Conservation (phyloP, 2,797 vertebrate genomes). For the Alectoris magna region DNA sequence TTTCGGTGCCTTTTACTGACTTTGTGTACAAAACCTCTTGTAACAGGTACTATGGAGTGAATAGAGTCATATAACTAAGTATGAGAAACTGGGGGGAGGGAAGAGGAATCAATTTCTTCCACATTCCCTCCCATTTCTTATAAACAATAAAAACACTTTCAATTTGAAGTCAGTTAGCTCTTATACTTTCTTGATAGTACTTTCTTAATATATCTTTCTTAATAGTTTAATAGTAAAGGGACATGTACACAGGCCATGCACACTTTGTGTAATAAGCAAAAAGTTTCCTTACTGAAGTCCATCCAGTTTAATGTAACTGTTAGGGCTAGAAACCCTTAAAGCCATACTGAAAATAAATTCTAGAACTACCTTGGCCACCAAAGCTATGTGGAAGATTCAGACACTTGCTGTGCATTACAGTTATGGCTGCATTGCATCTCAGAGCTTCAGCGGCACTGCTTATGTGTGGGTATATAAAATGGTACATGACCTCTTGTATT, state of each 20-base stretch:
- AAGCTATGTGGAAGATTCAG: not conserved
- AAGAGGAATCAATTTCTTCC: not conserved
- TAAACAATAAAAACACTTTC: not conserved
- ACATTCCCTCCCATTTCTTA: not conserved
- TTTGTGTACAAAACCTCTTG: not conserved
- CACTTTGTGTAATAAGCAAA: not conserved
- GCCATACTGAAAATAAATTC: not conserved
- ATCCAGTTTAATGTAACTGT: not conserved
- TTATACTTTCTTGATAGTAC: no score
- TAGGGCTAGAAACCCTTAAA: not conserved
- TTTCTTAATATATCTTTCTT: not conserved
- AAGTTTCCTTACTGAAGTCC: not conserved
- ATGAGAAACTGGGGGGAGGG: not conserved
- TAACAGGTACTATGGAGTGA: not conserved
- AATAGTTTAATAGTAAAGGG: not conserved
- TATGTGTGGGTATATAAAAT: not conserved
- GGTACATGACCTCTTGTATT: fast-evolving
- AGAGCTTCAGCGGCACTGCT: not conserved
- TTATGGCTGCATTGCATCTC: not conserved
- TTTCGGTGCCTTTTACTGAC: not conserved
- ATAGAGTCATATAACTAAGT: not conserved
- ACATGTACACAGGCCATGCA: fast-evolving
- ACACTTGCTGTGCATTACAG: not conserved
- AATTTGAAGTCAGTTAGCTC: not conserved
- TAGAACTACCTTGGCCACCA: not conserved